Evolutionary conservation across 2,113 vertebrate genomes (phyloP).

Genomic region (Accipiter cooperii): DNA sequence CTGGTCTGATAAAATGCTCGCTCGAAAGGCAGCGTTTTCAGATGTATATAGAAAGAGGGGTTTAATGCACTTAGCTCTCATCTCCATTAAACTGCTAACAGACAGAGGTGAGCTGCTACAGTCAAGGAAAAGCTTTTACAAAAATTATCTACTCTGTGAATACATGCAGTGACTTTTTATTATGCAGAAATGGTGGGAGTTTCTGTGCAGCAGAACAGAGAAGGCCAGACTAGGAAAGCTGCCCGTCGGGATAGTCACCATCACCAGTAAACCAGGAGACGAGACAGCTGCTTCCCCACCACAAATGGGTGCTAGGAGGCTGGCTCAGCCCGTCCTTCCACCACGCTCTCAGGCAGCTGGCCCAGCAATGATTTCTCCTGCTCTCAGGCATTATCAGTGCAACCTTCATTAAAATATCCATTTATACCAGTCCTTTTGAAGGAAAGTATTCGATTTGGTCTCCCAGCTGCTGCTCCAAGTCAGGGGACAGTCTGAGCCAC

Average conservation of each 20-base stretch:
- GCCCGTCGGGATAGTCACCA: too few species aligned
- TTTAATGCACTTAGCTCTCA: background rate
- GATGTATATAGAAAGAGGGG: too few species aligned
- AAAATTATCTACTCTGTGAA: background rate
- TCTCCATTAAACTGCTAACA: background rate
- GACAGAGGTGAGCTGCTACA: background rate
- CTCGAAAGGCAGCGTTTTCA: background rate
- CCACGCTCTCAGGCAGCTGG: background rate
- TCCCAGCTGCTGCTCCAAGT: background rate
- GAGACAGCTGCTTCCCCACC: too few species aligned
- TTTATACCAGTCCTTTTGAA: too few species aligned
- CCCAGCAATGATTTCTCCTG: background rate
- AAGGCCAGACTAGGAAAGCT: background rate
- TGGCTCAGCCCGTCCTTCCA: background rate
- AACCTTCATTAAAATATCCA: background rate
- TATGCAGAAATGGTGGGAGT: background rate
- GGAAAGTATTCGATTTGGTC: background rate
- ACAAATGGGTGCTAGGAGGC: background rate
- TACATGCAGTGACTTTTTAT: background rate
- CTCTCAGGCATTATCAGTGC: too few species aligned
- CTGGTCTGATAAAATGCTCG: background rate
- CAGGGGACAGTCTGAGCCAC: background rate
- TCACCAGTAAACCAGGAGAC: accelerated
- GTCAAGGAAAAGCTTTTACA: background rate
- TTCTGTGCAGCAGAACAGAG: background rate